A percentile compares a stretch with the other conserved stretches of the same genome.
phyloP scores from a whole-genome alignment of 2,888 invertebrate genomes.

The Poecilobothrus nobilitatus region DNA sequence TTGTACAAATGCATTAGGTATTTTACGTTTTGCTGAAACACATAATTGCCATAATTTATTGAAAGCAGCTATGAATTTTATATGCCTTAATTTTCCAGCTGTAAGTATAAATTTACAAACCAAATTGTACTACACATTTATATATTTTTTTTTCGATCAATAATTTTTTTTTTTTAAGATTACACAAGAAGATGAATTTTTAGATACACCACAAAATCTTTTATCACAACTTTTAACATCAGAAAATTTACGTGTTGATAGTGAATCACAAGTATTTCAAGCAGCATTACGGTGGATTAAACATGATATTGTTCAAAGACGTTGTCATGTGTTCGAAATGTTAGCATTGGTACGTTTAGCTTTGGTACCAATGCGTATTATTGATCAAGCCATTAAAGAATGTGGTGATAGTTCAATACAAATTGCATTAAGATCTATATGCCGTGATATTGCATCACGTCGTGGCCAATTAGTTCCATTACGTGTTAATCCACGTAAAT shows the following conservation, averaged over 20 bases:
- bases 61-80: conserved; percentile 69
- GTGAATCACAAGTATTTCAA: conserved; percentile 81
- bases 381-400: conserved; percentile 67
- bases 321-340: conserved; percentile 79
- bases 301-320: conserved; percentile 66
- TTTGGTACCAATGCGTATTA: conserved; percentile 67
- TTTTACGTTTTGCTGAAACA: conserved; percentile 82
- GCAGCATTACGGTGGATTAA: conserved; percentile 83
- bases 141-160: background rate
- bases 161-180: conserved; percentile 28
- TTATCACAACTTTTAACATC: conserved; percentile 71
- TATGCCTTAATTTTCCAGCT: conserved; percentile 73
- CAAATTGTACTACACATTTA: conserved; percentile 24
- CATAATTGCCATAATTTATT: conserved; percentile 74
- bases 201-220: conserved; percentile 69
- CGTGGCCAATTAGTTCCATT: conserved; percentile 69
- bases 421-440: conserved; percentile 69
- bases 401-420: conserved; percentile 74
- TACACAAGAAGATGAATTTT: conserved; percentile 72
- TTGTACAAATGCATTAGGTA: conserved; percentile 80
- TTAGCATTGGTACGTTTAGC: conserved; percentile 73
- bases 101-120: conserved; percentile 52
- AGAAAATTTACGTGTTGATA: conserved; percentile 78
- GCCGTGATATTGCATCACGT: conserved; percentile 65
- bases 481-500: conserved; percentile 67